Percentiles rank a stretch among this genome's conserved stretches.
Evolutionary conservation across 2,888 invertebrate species (phyloP).

Genomic region (Lymantria dispar): DNA sequence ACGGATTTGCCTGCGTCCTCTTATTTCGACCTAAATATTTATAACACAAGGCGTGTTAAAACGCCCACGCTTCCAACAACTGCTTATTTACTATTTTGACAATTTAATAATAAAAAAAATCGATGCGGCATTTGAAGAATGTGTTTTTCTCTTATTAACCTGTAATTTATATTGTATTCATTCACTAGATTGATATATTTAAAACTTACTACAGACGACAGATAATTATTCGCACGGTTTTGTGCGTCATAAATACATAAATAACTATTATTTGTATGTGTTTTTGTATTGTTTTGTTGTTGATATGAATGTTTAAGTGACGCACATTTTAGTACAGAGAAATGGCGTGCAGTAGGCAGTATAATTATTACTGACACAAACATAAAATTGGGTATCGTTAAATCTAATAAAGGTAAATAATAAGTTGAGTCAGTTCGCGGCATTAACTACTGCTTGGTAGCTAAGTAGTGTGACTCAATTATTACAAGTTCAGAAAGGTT

Average conservation of each 20-base stretch:
- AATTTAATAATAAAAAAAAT: constrained; percentile 58
- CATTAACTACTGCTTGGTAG: no score
- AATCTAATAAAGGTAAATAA: no score
- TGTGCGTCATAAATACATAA: not conserved
- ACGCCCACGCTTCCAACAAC: constrained; percentile 70
- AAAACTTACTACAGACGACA: not conserved
- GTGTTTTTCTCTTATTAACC: constrained; percentile 15
- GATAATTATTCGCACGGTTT: not conserved
- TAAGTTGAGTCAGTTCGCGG: no score
- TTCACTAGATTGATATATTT: not conserved
- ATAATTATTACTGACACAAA: no score
- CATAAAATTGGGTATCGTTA: no score
- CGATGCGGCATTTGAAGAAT: constrained; percentile 29
- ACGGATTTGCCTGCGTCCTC: constrained; percentile 37
- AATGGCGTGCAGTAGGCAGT: no score
- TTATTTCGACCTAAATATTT: constrained; percentile 63
- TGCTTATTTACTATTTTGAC: constrained; percentile 58
- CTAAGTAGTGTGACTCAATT: no score
- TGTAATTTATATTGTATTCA: constrained; percentile 6
- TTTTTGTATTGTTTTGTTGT: no score
- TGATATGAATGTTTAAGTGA: no score
- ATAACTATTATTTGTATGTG: not conserved
- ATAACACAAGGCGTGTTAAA: constrained; percentile 19
- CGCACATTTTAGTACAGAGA: no score
- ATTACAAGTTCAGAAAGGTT: no score